phyloP scores from a whole-genome alignment of 2,113 vertebrate species.

The Triplophysa dalaica region DNA sequence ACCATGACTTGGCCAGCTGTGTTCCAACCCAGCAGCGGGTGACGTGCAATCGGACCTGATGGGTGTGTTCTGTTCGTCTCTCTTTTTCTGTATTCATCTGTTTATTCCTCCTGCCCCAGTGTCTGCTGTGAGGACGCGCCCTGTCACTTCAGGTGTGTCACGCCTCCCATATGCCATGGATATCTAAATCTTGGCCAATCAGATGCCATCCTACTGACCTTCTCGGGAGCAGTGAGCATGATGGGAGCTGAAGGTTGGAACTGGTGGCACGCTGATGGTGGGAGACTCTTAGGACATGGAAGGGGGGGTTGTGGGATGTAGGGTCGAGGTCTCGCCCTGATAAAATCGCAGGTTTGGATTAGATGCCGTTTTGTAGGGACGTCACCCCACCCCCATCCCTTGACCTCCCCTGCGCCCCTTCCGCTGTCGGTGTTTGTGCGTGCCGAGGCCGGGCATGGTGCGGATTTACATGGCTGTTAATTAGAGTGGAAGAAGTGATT shows the following conservation, averaged over 20 bases:
- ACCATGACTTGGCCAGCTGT: conserved; percentile 58
- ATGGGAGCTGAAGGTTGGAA: conserved; percentile 81
- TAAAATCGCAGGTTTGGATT: not conserved
- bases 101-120: conserved; percentile 41
- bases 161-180: conserved; percentile 67
- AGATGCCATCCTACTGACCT: conserved; percentile 78
- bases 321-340: conserved; percentile 17
- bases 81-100: conserved; percentile 51
- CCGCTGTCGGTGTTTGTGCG: conserved; percentile 54
- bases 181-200: conserved; percentile 67
- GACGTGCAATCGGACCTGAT: conserved; percentile 45
- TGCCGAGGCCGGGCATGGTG: not conserved
- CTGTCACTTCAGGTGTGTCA: conserved; percentile 78
- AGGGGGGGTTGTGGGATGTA: conserved; percentile 27
- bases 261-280: conserved; percentile 73
- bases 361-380: conserved; percentile 37
- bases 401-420: conserved; percentile 19
- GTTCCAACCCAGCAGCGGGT: conserved; percentile 40
- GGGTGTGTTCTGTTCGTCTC: conserved; percentile 52
- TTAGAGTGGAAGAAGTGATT: conserved; percentile 96
- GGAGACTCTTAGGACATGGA: conserved; percentile 42
- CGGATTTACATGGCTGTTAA: conserved; percentile 91
- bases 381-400: conserved; percentile 35
- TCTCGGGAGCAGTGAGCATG: conserved; percentile 69
- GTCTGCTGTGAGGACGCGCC: conserved; percentile 51